These are phyloP conservation scores for Galeruca laticollis DNA, from an alignment of 2,888 invertebrate species.

Conservation along the genomic window DNA sequence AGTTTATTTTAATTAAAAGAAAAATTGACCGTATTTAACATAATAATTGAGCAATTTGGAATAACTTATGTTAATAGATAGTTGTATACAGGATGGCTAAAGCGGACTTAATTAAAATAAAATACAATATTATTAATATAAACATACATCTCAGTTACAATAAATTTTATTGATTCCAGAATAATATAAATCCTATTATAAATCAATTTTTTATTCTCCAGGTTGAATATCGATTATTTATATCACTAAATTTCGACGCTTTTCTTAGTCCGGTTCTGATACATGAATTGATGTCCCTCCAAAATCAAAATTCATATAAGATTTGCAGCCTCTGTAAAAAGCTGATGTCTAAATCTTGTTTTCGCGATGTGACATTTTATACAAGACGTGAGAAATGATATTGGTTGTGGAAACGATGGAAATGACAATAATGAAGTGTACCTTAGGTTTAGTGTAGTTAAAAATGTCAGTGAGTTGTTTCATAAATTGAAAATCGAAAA, in stretches of 20 bases:
- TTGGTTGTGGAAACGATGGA: constrained; percentile 18
- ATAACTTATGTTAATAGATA: too few species aligned
- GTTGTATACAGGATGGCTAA: too few species aligned
- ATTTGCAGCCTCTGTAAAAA: constrained; percentile 50
- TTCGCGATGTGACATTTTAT: constrained; percentile 13
- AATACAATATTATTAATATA: too few species aligned
- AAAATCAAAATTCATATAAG: constrained; percentile 52
- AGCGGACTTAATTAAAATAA: too few species aligned
- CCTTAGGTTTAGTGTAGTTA: constrained; percentile 10
- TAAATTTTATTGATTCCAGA: not conserved
- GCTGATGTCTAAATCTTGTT: constrained; percentile 28
- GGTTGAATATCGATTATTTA: not conserved
- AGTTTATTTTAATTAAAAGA: too few species aligned
- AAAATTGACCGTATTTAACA: too few species aligned
- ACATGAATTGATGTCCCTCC: constrained; percentile 43
- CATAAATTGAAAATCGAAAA: constrained; percentile 51
- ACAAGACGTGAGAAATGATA: constrained; percentile 13
- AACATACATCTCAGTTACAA: too few species aligned
- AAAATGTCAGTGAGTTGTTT: constrained; percentile 13
- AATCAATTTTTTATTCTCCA: not conserved
- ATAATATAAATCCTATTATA: too few species aligned
- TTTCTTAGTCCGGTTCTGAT: constrained; percentile 34
- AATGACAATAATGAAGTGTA: constrained; percentile 26
- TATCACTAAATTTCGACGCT: not conserved
- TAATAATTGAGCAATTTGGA: too few species aligned